phyloP scores from a whole-genome alignment of 1,140 invertebrate genomes.

The Pseudomyrmex cubaensis region DNA sequence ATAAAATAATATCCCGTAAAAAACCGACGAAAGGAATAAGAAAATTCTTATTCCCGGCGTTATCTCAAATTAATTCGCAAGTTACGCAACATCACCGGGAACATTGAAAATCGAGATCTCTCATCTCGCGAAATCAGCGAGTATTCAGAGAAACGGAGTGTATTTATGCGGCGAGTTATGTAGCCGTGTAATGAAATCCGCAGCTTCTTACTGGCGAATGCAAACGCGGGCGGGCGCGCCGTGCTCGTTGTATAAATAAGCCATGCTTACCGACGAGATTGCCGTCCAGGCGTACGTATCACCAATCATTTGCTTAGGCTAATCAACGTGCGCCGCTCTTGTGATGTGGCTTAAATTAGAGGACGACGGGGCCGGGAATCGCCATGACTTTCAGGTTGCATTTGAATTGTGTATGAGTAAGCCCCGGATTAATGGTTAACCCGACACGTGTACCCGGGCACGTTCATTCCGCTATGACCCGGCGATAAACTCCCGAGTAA shows the following conservation, averaged over 20 bases:
- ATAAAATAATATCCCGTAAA: background rate
- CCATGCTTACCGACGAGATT: constrained; percentile 54
- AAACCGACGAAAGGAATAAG: too few relatives aligned
- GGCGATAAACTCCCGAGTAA: constrained; percentile 37
- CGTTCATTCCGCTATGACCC: constrained; percentile 43
- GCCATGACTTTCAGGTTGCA: constrained; percentile 43
- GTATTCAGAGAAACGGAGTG: background rate
- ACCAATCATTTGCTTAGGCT: constrained; percentile 53
- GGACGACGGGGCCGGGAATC: constrained; percentile 42
- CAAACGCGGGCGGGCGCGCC: constrained; percentile 9
- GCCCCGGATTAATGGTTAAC: constrained; percentile 53
- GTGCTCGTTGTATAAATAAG: constrained; percentile 44
- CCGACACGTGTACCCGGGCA: constrained; percentile 52
- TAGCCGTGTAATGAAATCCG: constrained; percentile 41
- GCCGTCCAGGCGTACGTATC: constrained; percentile 42
- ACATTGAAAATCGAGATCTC: background rate
- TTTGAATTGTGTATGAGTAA: constrained; percentile 60
- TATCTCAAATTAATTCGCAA: background rate
- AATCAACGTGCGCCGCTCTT: constrained; percentile 54
- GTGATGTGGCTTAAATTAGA: constrained; percentile 55
- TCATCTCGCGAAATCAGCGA: background rate
- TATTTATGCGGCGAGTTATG: constrained; percentile 39
- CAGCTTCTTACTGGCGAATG: constrained; percentile 52
- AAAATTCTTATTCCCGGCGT: background rate
- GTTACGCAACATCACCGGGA: background rate